phyloP scores from a whole-genome alignment of 2,888 invertebrate species.

The Chymomyza fuscimana region DNA sequence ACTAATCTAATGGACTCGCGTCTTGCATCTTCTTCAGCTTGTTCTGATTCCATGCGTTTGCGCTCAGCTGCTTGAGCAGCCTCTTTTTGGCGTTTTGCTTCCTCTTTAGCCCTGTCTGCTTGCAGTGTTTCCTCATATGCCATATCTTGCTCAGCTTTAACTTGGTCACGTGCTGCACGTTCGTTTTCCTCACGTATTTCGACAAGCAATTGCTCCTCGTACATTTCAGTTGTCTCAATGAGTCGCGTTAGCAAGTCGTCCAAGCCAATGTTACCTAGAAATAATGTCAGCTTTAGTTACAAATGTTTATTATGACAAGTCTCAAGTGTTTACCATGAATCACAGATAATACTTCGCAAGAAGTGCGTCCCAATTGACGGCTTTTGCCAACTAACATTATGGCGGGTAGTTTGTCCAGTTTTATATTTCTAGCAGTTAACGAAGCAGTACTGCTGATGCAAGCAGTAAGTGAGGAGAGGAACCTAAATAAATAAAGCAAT shows the following conservation, averaged over 20 bases:
- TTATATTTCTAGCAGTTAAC: conserved; percentile 90
- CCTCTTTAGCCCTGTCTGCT: conserved; percentile 89
- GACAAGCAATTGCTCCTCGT: conserved; percentile 86
- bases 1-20: conserved; percentile 84
- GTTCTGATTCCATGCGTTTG: conserved; percentile 87
- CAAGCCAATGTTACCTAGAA: conserved; percentile 87
- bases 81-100: conserved; percentile 89
- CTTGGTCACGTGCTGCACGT: conserved; percentile 91
- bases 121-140: conserved; percentile 95
- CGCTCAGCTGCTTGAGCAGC: conserved; percentile 84
- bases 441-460: conserved; percentile 91
- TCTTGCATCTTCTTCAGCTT: conserved; percentile 85
- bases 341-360: conserved; percentile 94
- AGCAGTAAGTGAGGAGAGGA: conserved; percentile 87
- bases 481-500: conserved; percentile 80
- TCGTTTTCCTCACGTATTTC: conserved; percentile 93
- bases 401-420: conserved; percentile 92
- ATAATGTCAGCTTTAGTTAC: neutral
- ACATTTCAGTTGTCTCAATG: conserved; percentile 93
- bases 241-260: conserved; percentile 93
- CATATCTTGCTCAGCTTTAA: conserved; percentile 95
- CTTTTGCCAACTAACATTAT: conserved; percentile 93
- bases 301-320: neutral
- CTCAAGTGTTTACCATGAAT: conserved; percentile 86
- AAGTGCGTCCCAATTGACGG: conserved; percentile 83